These are phyloP conservation scores for Drosophila subobscura DNA, from an alignment of 1,140 invertebrate genomes.

Conservation along the genomic window DNA sequence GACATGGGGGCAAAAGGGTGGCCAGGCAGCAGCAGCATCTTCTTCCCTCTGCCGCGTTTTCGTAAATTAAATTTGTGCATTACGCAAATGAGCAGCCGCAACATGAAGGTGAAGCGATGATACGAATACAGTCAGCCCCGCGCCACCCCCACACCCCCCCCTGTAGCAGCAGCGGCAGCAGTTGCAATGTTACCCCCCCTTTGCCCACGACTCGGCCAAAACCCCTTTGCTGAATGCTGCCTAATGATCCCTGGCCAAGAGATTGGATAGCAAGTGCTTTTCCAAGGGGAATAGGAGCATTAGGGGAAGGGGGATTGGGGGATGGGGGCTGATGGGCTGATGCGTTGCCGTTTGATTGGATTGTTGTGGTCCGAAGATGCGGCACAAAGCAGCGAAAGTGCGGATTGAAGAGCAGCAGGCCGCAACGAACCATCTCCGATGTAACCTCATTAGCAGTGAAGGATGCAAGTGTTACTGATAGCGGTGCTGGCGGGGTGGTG, in stretches of 20 bases:
- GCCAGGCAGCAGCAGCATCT: neutral
- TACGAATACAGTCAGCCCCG: neutral
- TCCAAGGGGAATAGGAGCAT: neutral
- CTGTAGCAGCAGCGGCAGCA: neutral
- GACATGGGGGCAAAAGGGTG: too few relatives aligned
- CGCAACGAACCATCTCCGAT: neutral
- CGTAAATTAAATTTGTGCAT: constrained; percentile 83
- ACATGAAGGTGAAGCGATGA: constrained; percentile 27
- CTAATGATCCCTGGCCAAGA: constrained; percentile 58
- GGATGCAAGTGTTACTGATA: too few relatives aligned
- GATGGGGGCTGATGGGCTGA: constrained; percentile 5
- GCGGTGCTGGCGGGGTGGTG: too few relatives aligned
- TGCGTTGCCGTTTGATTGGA: constrained; percentile 40
- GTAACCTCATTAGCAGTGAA: neutral
- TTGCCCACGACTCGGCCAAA: neutral
- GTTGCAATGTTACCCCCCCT: constrained; percentile 8
- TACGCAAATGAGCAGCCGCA: constrained; percentile 77
- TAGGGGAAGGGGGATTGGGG: neutral
- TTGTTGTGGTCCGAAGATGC: constrained; percentile 16
- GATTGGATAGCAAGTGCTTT: constrained; percentile 27
- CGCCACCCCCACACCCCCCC: too few relatives aligned
- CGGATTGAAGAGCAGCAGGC: too few relatives aligned
- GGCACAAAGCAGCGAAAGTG: neutral
- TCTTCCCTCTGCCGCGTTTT: constrained; percentile 59
- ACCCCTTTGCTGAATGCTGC: neutral